Conservation (phyloP, 2,113 vertebrate species). For the Saccopteryx leptura region DNA sequence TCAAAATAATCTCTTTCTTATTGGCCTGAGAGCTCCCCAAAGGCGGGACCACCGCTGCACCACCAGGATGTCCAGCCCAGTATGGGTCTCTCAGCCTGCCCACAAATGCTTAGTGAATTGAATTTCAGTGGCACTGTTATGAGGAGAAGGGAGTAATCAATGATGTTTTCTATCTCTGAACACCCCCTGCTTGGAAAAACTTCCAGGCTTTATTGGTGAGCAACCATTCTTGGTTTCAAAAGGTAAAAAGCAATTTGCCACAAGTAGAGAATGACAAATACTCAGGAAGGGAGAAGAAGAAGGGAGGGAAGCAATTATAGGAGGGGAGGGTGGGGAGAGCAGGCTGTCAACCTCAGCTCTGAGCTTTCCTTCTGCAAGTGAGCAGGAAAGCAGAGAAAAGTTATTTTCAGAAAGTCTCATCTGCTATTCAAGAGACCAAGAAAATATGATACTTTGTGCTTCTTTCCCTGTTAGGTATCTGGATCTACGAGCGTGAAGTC, state of each 20-base stretch:
- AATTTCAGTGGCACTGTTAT: not conserved
- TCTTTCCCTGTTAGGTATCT: not conserved
- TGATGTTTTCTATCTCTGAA: conserved; percentile 19
- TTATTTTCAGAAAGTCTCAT: conserved; percentile 57
- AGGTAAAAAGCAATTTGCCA: conserved; percentile 72
- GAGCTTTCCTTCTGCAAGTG: conserved; percentile 30
- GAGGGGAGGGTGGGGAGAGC: not conserved
- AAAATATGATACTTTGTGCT: not conserved
- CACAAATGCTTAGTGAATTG: not conserved
- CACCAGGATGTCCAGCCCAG: not conserved
- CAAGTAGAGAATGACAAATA: conserved; percentile 72
- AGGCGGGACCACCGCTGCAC: not conserved
- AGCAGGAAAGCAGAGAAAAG: conserved; percentile 45
- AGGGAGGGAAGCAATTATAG: conserved; percentile 45
- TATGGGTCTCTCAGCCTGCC: not conserved
- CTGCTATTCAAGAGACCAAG: not conserved
- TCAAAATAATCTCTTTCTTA: conserved; percentile 42
- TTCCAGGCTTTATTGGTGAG: conserved; percentile 40
- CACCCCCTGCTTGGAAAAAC: not conserved
- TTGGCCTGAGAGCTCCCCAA: not conserved
- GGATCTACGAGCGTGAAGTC: not conserved
- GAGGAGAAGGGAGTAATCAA: not conserved
- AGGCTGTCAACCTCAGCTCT: not conserved
- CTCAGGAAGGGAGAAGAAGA: conserved; percentile 59
- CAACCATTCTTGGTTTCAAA: conserved; percentile 62